These are phyloP conservation scores for Drosophila multiciliata DNA, from an alignment of 2,888 invertebrate species.

Conservation along the genomic window DNA sequence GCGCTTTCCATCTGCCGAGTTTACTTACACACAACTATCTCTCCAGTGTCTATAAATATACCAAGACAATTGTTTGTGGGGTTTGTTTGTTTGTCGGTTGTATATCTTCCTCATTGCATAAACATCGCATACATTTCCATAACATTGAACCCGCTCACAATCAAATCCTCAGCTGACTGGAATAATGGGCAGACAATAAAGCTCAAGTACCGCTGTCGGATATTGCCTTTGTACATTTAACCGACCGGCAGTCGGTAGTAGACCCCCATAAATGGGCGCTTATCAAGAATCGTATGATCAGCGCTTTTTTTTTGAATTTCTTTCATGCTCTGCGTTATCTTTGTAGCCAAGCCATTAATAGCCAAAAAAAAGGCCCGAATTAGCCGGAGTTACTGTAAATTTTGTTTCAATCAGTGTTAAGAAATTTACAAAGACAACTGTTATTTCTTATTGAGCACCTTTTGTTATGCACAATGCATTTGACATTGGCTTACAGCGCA, in stretches of 20 bases:
- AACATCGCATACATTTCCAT: slow-evolving; percentile 51
- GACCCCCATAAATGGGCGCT: slow-evolving; percentile 20
- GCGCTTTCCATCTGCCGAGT: slow-evolving; percentile 33
- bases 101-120: slow-evolving; percentile 46
- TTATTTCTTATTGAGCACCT: slow-evolving; percentile 2
- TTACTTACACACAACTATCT: slow-evolving; percentile 39
- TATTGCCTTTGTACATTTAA: slow-evolving; percentile 44
- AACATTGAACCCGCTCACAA: slow-evolving; percentile 47
- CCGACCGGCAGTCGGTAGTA: slow-evolving; percentile 10
- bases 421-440: not conserved
- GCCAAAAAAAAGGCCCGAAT: not conserved
- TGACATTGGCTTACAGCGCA: slow-evolving; percentile 53
- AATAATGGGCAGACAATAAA: slow-evolving; percentile 30
- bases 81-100: not conserved
- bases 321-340: slow-evolving; percentile 1
- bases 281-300: slow-evolving; percentile 46
- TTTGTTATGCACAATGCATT: slow-evolving; percentile 19
- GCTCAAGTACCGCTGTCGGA: slow-evolving; percentile 27
- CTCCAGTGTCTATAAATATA: slow-evolving; percentile 47
- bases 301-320: slow-evolving; percentile 27
- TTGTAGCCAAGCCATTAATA: slow-evolving; percentile 21
- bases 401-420: not conserved
- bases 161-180: slow-evolving; percentile 2
- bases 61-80: slow-evolving; percentile 21
- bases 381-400: not conserved